Conservation (phyloP, 2,888 invertebrate species). For the Bombylius discolor region DNA sequence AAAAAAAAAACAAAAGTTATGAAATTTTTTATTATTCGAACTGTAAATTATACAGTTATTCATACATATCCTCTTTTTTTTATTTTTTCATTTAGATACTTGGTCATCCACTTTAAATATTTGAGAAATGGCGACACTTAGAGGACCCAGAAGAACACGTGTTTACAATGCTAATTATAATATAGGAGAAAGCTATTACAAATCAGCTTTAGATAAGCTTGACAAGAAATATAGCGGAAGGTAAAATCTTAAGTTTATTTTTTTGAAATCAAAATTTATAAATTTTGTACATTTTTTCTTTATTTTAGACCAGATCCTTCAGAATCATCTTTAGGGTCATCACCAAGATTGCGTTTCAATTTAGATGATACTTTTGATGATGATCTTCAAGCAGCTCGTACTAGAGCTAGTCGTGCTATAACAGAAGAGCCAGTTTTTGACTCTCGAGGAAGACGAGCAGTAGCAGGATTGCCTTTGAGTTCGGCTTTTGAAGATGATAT, state of each 20-base stretch:
- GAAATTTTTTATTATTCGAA: no score
- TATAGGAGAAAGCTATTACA: slow-evolving; percentile 73
- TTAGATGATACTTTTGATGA: slow-evolving; percentile 27
- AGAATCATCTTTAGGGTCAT: background rate
- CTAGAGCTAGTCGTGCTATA: slow-evolving; percentile 38
- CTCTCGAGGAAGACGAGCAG: slow-evolving; percentile 45
- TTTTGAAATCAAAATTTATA: background rate
- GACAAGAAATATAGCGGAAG: slow-evolving; percentile 54
- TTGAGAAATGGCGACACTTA: background rate
- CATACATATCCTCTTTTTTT: no score
- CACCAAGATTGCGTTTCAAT: slow-evolving; percentile 7
- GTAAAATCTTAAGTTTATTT: slow-evolving; percentile 21
- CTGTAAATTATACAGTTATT: no score
- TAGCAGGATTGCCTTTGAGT: slow-evolving; percentile 37
- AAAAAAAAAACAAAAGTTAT: no score
- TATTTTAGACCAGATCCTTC: slow-evolving; percentile 1
- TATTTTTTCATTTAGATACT: no score
- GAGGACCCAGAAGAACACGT: slow-evolving; percentile 49
- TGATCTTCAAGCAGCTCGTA: slow-evolving; percentile 38
- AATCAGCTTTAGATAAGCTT: slow-evolving; percentile 58
- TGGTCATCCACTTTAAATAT: no score
- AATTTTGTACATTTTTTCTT: background rate
- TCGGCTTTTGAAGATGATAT: slow-evolving; percentile 38
- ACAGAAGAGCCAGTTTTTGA: slow-evolving; percentile 49
- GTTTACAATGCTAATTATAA: slow-evolving; percentile 78